Evolutionary conservation across 2,113 vertebrate genomes (phyloP).

Genomic region (Melanotaenia duboulayi): DNA sequence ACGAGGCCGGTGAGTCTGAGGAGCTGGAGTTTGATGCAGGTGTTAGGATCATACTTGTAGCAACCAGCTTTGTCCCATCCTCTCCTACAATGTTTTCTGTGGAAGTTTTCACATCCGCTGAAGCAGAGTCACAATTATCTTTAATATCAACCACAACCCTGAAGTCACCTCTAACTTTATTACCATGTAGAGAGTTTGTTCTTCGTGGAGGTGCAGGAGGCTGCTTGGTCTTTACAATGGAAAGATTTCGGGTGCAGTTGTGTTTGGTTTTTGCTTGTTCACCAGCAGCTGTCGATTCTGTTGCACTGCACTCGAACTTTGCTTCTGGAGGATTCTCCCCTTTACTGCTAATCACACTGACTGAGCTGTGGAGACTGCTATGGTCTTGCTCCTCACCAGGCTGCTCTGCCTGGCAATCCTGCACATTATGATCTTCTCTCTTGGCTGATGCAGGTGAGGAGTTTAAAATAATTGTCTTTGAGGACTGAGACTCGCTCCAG

Average conservation of each 20-base stretch:
- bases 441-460: conserved; percentile 90
- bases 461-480: conserved; percentile 90
- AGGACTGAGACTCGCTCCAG: conserved; percentile 92
- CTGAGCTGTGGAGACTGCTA: conserved; percentile 71
- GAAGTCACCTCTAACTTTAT: conserved; percentile 81
- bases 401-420: conserved; percentile 32
- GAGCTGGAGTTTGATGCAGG: conserved; percentile 54
- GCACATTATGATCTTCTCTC: conserved; percentile 28
- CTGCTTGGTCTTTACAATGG: conserved; percentile 90
- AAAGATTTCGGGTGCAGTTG: conserved; percentile 85
- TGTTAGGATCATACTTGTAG: conserved; percentile 36
- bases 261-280: conserved; percentile 81
- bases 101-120: conserved; percentile 19
- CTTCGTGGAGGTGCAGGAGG: conserved; percentile 87
- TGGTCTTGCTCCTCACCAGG: conserved; percentile 62
- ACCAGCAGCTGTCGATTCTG: conserved; percentile 60
- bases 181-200: conserved; percentile 90
- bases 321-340: conserved; percentile 30
- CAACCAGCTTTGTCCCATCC: conserved; percentile 64
- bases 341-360: conserved; percentile 60
- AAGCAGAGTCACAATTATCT: conserved; percentile 36
- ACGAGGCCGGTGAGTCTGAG: conserved; percentile 47
- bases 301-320: conserved; percentile 27
- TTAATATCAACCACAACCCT: conserved; percentile 57
- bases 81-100: conserved; percentile 49